A percentile compares a stretch with the other conserved stretches of the same genome.
Conservation (phyloP, 2,113 vertebrate genomes). For the Tachysurus vachellii region DNA sequence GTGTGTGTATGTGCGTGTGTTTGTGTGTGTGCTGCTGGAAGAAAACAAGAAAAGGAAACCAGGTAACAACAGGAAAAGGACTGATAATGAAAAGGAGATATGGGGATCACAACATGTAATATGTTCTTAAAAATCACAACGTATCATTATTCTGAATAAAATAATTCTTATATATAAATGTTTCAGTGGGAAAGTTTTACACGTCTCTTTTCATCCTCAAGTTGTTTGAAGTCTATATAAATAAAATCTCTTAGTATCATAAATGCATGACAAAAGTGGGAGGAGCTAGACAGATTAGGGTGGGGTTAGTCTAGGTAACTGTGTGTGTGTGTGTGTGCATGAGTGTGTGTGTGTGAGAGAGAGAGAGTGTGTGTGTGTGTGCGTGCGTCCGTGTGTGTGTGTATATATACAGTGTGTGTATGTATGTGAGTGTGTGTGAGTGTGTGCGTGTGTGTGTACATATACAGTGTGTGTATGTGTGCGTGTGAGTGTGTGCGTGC, state of each 20-base stretch:
- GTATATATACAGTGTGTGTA: no score
- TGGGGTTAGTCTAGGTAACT: background rate
- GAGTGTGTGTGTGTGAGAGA: no score
- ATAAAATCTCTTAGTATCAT: background rate
- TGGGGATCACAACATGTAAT: background rate
- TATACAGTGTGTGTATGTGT: no score
- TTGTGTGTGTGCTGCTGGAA: slow-evolving; percentile 56
- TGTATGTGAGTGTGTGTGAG: no score
- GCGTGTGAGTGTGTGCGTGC: no score
- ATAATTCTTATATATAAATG: background rate
- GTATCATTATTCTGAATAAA: background rate
- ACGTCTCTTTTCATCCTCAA: background rate
- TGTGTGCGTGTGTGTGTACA: no score
- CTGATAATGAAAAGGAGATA: background rate
- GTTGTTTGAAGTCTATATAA: background rate
- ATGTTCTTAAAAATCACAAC: background rate
- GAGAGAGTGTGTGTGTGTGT: no score
- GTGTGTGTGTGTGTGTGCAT: slow-evolving; percentile 20
- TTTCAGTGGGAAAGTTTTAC: background rate
- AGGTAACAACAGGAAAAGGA: background rate
- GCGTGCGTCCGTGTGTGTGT: no score
- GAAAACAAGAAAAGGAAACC: slow-evolving; percentile 11
- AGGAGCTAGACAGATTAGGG: background rate
- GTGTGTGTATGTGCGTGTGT: slow-evolving; percentile 43
- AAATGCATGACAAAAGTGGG: background rate